Percentiles rank a stretch among this genome's conserved stretches.
Evolutionary conservation across 1,140 invertebrate species (phyloP).

Genomic region (Caenorhabditis briggsae): DNA sequence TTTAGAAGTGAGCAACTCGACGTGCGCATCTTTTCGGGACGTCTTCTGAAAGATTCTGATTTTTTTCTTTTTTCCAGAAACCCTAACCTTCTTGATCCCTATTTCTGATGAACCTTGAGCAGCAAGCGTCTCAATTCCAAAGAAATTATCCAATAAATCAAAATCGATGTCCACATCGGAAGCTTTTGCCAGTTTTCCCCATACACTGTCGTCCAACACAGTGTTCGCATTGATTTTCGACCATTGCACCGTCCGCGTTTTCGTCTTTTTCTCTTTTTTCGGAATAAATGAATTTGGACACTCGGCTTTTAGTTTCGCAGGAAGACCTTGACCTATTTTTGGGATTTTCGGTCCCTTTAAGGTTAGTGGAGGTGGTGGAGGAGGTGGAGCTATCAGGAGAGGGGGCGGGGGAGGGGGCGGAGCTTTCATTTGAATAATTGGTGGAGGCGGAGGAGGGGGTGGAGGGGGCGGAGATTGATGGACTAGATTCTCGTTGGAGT

Average conservation of each 20-base stretch:
- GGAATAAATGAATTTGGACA: conserved; percentile 23
- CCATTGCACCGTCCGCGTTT: conserved; percentile 38
- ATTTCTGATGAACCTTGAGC: background rate
- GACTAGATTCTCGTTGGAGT: conserved; percentile 22
- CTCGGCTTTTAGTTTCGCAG: background rate
- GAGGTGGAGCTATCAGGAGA: background rate
- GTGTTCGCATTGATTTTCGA: conserved; percentile 43
- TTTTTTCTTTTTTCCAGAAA: background rate
- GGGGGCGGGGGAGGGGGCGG: conserved; percentile 13
- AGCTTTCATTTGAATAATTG: conserved; percentile 25
- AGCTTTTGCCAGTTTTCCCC: conserved; percentile 27
- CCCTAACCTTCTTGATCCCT: background rate
- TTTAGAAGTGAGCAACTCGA: conserved; percentile 56
- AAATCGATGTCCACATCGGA: conserved; percentile 21
- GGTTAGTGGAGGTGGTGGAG: background rate
- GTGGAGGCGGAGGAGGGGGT: background rate
- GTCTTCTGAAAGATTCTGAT: background rate
- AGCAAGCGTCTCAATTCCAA: conserved; percentile 13
- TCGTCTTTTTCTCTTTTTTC: conserved; percentile 50
- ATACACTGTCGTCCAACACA: conserved; percentile 26
- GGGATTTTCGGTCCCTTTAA: background rate
- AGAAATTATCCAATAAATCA: conserved; percentile 31
- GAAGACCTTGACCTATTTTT: background rate
- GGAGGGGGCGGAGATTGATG: conserved; percentile 14
- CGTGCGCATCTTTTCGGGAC: conserved; percentile 34